Evolutionary conservation across 1,140 invertebrate species (phyloP), one percentile per base, ranked within the genome.

Genomic region (Ostrea edulis): DNA sequence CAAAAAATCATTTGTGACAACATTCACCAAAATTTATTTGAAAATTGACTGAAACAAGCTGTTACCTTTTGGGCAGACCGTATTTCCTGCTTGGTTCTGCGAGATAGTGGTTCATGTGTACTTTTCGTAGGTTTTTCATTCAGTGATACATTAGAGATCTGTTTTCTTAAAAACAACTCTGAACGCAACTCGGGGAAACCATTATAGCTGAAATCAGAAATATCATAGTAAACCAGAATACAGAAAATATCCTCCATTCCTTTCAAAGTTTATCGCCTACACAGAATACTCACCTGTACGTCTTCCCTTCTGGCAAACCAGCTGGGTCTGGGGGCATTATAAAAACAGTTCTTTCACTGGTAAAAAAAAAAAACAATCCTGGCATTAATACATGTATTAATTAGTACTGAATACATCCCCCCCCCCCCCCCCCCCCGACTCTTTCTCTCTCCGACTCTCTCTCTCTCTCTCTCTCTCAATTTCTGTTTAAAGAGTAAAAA

Each of bases 41-140:
- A 44, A 44, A 1, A 44, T 44, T 44, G 35, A 44, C 35, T 44
- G 35, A 44, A 1, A 44, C 5, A 44, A 71, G 22, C 58, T 29
- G 29, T 90, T 93, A 98, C 96, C 95, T 97, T 97, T 94, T 98
- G 98, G 25, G 98, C 97, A 35, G 97, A 96, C 95, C 97, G 97
- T 8, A 99, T 97, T 96, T 99, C 98, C 91, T 99, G 98, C 93
- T 99, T 98, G 2, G 98, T 99, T 87, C 98, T 96, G 22, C 97
- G 95, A 0, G 98, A 98, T 96, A 99, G 97, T 11, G 98, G 98
- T 93, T 97, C 98, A 14, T 97, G 97, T 85, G 98, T 97, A 90
- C 93, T 92, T 95, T 96, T 77, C 95, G 94, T 91, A 92, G 94
- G 84, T 95, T 96, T 95, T 35, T 85, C 90, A 55, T 92, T 88